phyloP scores from a whole-genome alignment of 1,140 invertebrate species.

The Drosophila sucinea region DNA sequence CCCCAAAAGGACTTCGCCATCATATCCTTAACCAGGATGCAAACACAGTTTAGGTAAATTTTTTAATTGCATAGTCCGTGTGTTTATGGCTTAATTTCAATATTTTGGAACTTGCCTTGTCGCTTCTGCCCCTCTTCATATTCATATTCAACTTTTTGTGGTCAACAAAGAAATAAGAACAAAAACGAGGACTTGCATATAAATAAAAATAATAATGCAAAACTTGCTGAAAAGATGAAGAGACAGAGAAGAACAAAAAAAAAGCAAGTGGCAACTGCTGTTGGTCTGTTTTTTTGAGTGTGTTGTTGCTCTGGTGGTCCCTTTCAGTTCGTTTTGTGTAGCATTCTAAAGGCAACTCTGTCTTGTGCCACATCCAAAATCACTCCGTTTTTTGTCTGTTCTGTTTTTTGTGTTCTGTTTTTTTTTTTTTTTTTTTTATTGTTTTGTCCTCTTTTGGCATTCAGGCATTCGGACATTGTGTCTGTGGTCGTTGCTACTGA shows the following conservation, averaged over 20 bases:
- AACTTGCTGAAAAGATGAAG: slow-evolving; percentile 34
- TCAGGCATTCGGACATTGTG: slow-evolving; percentile 16
- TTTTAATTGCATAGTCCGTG: too few relatives aligned
- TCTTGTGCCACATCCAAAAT: slow-evolving; percentile 67
- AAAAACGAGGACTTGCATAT: slow-evolving; percentile 1
- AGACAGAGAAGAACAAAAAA: slow-evolving; percentile 32
- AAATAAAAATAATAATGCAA: slow-evolving; percentile 56
- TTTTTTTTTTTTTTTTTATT: not conserved
- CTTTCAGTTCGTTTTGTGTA: slow-evolving; percentile 44
- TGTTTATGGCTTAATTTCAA: too few relatives aligned
- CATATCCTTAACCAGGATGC: too few relatives aligned
- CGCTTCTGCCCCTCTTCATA: not conserved
- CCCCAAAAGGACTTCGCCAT: too few relatives aligned
- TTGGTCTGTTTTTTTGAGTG: slow-evolving; percentile 26
- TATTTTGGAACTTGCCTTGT: too few relatives aligned
- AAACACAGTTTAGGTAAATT: too few relatives aligned
- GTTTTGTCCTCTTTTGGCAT: slow-evolving; percentile 26
- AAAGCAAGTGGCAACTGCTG: slow-evolving; percentile 58
- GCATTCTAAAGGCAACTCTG: slow-evolving; percentile 48
- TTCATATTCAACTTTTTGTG: not conserved
- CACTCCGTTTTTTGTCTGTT: slow-evolving; percentile 40
- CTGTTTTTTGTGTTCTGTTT: slow-evolving; percentile 23
- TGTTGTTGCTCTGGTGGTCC: slow-evolving; percentile 65
- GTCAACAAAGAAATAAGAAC: not conserved
- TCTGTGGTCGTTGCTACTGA: slow-evolving; percentile 32